Percentiles rank a stretch among this genome's conserved stretches.
Conservation (phyloP, 2,888 invertebrate species). For the Lamproptera curius region DNA sequence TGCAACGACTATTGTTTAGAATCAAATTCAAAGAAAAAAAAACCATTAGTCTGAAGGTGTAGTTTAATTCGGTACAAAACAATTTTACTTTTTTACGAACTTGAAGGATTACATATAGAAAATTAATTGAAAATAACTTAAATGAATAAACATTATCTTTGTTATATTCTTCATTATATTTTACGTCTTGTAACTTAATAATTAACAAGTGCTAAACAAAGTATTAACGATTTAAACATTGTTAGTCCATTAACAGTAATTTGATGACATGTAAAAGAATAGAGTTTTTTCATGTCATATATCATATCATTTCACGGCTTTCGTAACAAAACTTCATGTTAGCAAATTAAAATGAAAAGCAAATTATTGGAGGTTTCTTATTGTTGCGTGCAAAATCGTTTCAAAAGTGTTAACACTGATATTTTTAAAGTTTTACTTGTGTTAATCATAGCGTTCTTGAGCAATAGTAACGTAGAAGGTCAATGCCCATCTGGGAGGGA, state of each 20-base stretch:
- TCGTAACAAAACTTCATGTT: not conserved
- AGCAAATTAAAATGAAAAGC: constrained; percentile 7
- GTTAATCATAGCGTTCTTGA: constrained; percentile 1
- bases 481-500: constrained; percentile 19
- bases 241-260: constrained; percentile 16
- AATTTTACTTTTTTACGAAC: no score
- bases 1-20: no score
- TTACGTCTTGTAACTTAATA: no score
- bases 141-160: no score
- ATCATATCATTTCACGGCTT: not conserved
- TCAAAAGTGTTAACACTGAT: not conserved
- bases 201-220: not conserved
- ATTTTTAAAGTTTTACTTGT: constrained; percentile 4
- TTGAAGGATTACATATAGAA: no score
- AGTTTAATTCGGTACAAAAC: no score
- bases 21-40: no score
- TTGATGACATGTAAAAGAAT: not conserved
- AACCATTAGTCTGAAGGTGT: no score
- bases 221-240: constrained; percentile 15
- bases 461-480: not conserved
- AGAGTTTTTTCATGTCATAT: not conserved
- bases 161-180: no score
- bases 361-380: not conserved
- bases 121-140: no score
- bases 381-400: not conserved